Base-by-base conservation (phyloP, 2,888 invertebrate species). In the Orthonevra nobilis region DNA sequence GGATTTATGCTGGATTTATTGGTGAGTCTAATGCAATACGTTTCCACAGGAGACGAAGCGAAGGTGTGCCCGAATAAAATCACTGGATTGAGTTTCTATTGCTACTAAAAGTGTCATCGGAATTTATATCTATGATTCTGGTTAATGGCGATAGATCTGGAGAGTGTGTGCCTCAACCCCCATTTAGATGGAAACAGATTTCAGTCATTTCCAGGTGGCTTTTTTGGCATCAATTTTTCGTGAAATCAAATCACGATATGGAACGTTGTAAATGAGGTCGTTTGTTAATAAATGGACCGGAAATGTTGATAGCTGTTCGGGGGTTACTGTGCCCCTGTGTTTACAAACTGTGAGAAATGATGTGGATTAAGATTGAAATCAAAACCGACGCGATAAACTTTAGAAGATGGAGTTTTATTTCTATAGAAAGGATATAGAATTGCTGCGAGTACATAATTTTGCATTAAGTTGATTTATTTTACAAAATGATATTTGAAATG, bases 91-190 rank as follows among this genome's bases (percentile, higher is more conserved):
- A 68, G 54, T 79, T 79, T 72, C 79, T 61, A 73, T 79, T 68
- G 79, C 73, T 79, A 79, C 73, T 79, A 79, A 79, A 79, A 79
- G 36, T 73, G 79, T 79, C 79, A 72, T 46, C 48, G 50, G 50
- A 73, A 79, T 79, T 79, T 79, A 79, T 79, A 68, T 72, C 72
- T 56, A 23, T 54, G 73, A 79, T 63, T 79, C 73, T 23, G 73
- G 73, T 66, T 66, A 79, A 73, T 73, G 66, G 38, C 46, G n/a
- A n/a, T n/a, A n/a, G n/a, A n/a, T 14, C 44, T 15, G 14, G 32
- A 36, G 32, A 26, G n/a, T 4, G 17, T 32, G 26, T 38, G 7
- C 6, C 23, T 5, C 3, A 23, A 23, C n/a, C 20, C 3, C 15
- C 46, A 1, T n/a, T 28, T 50, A 48, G 9, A 61, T 42, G 60